These are phyloP conservation scores for Dynastes hyllus DNA, from an alignment of 2,888 invertebrate species.

Conservation along the genomic window DNA sequence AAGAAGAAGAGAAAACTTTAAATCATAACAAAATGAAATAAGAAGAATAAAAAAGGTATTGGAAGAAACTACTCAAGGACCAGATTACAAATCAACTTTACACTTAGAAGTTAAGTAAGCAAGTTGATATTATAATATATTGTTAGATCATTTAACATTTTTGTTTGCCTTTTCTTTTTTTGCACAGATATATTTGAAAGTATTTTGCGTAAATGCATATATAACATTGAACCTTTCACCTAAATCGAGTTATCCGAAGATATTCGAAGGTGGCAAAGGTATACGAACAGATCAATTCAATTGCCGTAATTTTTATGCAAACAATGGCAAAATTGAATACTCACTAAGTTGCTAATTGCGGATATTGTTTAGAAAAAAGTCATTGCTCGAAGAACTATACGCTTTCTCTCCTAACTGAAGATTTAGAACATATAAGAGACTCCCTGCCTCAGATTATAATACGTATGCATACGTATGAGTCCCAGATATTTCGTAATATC, in stretches of 20 bases:
- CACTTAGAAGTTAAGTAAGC: too few species aligned
- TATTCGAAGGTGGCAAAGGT: not conserved
- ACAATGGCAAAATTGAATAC: conserved; percentile 41
- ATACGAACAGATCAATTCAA: conserved; percentile 6
- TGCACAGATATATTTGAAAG: too few species aligned
- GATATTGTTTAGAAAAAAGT: conserved; percentile 33
- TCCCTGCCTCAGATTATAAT: conserved; percentile 8
- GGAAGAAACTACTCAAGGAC: too few species aligned
- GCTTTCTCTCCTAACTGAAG: conserved; percentile 19
- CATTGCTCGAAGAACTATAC: conserved; percentile 24
- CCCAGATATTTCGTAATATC: conserved; percentile 17
- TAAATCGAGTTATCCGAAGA: not conserved
- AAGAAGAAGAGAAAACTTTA: too few species aligned
- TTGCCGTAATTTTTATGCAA: conserved; percentile 28
- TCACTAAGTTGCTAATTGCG: conserved; percentile 37
- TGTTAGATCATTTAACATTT: too few species aligned
- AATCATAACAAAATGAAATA: too few species aligned
- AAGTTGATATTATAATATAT: too few species aligned
- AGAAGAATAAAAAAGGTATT: too few species aligned
- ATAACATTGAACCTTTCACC: not conserved
- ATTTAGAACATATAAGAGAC: not conserved
- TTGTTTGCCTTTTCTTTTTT: too few species aligned
- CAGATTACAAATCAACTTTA: too few species aligned
- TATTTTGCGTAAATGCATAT: too few species aligned
- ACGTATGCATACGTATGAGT: not conserved